Evolutionary conservation across 2,888 invertebrate genomes (phyloP).

Genomic region (Sphinx pinastri): DNA sequence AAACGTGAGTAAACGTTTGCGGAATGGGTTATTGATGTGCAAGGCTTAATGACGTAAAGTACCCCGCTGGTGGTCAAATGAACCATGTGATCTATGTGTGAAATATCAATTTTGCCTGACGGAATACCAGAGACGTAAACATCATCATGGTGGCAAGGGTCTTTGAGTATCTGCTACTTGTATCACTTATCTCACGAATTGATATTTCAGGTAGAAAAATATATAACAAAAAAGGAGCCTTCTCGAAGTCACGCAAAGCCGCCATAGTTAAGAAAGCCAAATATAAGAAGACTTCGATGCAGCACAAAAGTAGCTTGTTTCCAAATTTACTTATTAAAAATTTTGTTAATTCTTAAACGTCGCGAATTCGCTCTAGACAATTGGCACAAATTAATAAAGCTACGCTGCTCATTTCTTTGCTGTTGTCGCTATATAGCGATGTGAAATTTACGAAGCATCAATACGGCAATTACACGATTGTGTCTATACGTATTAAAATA

Average conservation of each 20-base stretch:
- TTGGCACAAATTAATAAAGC: slow-evolving; percentile 13
- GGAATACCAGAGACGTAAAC: too few species aligned
- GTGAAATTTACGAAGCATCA: slow-evolving; percentile 22
- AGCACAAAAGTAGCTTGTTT: slow-evolving; percentile 18
- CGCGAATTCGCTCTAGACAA: neutral
- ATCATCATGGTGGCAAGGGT: too few species aligned
- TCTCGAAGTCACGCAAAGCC: slow-evolving; percentile 15
- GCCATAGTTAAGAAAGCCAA: neutral
- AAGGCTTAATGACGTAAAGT: too few species aligned
- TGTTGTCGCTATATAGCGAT: slow-evolving; percentile 8
- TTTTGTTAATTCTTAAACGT: neutral
- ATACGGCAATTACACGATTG: slow-evolving; percentile 2
- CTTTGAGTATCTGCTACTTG: too few species aligned
- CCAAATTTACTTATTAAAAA: slow-evolving; percentile 5
- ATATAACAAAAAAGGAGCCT: neutral
- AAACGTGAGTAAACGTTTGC: slow-evolving; percentile 52
- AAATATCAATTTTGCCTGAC: too few species aligned
- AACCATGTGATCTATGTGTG: too few species aligned
- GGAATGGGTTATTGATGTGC: too few species aligned
- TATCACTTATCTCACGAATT: neutral
- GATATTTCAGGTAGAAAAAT: slow-evolving; percentile 9
- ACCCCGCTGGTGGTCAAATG: too few species aligned
- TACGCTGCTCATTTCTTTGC: slow-evolving; percentile 13
- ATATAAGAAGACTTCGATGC: neutral
- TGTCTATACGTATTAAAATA: neutral